Base-by-base conservation (phyloP, 2,113 vertebrate species). In the Saguinus midas region DNA sequence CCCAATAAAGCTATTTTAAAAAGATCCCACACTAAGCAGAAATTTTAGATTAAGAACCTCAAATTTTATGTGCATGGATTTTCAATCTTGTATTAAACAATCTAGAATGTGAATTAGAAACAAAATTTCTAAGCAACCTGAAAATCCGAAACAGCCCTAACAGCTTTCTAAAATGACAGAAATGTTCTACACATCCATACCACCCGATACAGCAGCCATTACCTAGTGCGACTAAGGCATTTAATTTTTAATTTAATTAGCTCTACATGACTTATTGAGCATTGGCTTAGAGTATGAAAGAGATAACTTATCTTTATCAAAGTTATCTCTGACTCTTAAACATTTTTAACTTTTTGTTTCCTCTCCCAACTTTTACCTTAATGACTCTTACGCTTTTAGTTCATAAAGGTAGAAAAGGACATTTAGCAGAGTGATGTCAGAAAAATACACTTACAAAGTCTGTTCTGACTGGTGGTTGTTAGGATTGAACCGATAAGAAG, bases 401-500 rank as follows among this genome's bases (percentile, higher is more conserved):
- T 97, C 82, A 89, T 66, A 89, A 83, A 92, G 81, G 93, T 50
- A 0, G 79, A 91, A 96, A 94, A 57, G 29, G 0, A 13, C 73
- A 52, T 0, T 16, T 23, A 95, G 57, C 27, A 92, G 52, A 96
- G 23, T 72, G 92, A 94, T 16, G 23, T 86, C 18, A 95, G 11
- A 95, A 8, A 35, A 85, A 35, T 29, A 45, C 73, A 99, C 99
- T 99, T 98, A 99, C 99, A 99, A 97, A 32, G 99, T 99, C 98
- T 99, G 99, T 93, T 99, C 99, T 96, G 99, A 99, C 93, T 99
- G 99, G 98, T 99, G 99, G 98, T 99, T 99, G 98, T 99, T 99
- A 97, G 99, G 99, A 97, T 99, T 99, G 98, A 99, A 99, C 91
- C 99, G 98, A 70, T 99, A 99, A 11, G 99, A 99, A 66, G 99